phyloP scores from a whole-genome alignment of 2,113 vertebrate genomes.

The Orycteropus afer region DNA sequence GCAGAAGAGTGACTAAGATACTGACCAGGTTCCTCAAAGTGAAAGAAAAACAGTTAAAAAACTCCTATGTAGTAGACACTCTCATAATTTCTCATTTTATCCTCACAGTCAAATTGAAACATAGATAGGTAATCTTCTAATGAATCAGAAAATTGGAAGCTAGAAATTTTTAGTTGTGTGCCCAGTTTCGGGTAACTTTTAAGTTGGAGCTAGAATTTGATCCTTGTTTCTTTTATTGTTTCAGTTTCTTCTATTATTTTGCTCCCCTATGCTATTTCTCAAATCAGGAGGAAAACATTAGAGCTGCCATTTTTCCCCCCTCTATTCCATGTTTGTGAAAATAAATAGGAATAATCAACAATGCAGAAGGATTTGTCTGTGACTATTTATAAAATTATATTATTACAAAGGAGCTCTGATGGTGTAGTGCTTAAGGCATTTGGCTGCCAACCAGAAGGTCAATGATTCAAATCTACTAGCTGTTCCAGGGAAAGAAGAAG shows the following conservation, averaged over 20 bases:
- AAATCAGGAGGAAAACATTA: not conserved
- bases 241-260: not conserved
- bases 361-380: not conserved
- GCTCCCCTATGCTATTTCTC: not conserved
- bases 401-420: no score
- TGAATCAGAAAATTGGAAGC: not conserved
- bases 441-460: no score
- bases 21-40: not conserved
- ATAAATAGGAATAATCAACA: not conserved
- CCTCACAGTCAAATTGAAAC: not conserved
- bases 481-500: no score
- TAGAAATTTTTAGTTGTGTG: not conserved
- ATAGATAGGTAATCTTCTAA: not conserved
- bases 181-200: not conserved
- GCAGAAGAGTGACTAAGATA: not conserved
- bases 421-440: no score
- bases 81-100: no score
- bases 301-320: not conserved
- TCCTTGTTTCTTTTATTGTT: not conserved
- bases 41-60: not conserved
- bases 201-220: not conserved
- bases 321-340: not conserved
- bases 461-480: no score
- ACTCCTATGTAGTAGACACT: no score
- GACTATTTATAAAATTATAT: not conserved